Conservation (phyloP, 30 jellyfish, hydroid and myxozoan genomes). For the Sanderia malayensis region DNA sequence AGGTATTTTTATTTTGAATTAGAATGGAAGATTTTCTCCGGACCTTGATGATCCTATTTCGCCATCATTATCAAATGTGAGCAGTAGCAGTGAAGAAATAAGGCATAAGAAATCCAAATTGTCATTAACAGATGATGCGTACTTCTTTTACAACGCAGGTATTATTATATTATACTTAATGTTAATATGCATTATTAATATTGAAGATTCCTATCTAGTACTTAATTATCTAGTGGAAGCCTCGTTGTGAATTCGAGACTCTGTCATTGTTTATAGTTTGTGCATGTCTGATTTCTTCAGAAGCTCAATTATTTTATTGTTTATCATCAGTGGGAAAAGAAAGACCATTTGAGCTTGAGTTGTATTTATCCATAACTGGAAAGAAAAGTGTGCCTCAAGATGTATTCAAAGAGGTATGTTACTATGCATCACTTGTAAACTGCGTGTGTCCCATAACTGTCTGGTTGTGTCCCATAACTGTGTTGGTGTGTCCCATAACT, state of each 20-base stretch:
- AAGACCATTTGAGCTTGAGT: conserved; percentile 66
- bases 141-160: conserved; percentile 69
- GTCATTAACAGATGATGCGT: conserved; percentile 46
- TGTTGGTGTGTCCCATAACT: no score
- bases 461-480: no score
- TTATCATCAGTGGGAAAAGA: conserved; percentile 78
- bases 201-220: no score
- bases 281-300: no score
- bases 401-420: conserved; percentile 64
- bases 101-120: conserved; percentile 44
- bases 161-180: not conserved
- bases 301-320: no score
- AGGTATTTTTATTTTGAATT: not conserved
- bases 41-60: conserved; percentile 27
- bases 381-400: conserved; percentile 70
- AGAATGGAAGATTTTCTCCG: conserved; percentile 43
- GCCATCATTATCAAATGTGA: conserved; percentile 12
- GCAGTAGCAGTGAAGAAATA: conserved; percentile 26
- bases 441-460: no score
- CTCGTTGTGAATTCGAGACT: no score
- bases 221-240: no score
- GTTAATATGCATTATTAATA: no score
- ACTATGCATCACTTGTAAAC: no score
- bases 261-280: no score
- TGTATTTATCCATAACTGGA: conserved; percentile 66